Evolutionary conservation across 2,113 vertebrate species (phyloP), one percentile per base, ranked within the genome.

Genomic region (Colaptes auratus): DNA sequence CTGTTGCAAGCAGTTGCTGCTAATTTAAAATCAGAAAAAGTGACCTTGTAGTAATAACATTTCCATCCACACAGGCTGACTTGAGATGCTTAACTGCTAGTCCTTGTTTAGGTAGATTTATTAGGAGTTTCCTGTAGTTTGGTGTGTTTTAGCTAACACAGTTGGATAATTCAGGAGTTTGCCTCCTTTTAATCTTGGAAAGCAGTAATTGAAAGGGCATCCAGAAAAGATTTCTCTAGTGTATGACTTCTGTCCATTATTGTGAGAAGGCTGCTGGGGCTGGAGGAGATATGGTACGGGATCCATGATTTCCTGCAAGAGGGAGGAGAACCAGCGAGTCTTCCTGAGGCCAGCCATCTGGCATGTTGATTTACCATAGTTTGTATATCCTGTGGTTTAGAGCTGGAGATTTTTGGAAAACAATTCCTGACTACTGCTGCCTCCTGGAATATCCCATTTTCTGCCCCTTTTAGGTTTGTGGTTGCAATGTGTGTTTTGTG

Each of bases 361-460:
- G 5, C 20, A 14, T 0, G 0, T 7, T 84, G 39, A 6, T 3
- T 23, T 74, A 30, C 6, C 5, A 28, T 36, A 17, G 1, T 15
- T 19, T 21, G 7, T 1, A 0, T 42, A n/a, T 25, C 19, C 17
- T 17, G 4, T 4, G 16, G 9, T 15, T n/a, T 19, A 39, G 36
- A 66, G 64, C 42, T 52, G 17, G 25, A 53, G 3, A 8, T 35
- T 79, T 55, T 27, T 75, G 48, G 39, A 73, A 83, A 73, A 36
- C 1, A 17, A 15, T 39, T 50, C 9, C 53, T 92, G 46, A 13
- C 20, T 90, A 6, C 46, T 59, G 10, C 50, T 7, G 55, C 8
- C 10, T 73, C 24, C 15, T 63, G 24, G 24, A 46, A 33, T 76
- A 53, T 80, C 20, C 24, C 7, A 1, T 74, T 86, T 82, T 42